Percentiles rank a stretch among this genome's conserved stretches.
These are phyloP conservation scores for Lasiurus borealis DNA, from an alignment of 2,113 vertebrate genomes.

Conservation along the genomic window DNA sequence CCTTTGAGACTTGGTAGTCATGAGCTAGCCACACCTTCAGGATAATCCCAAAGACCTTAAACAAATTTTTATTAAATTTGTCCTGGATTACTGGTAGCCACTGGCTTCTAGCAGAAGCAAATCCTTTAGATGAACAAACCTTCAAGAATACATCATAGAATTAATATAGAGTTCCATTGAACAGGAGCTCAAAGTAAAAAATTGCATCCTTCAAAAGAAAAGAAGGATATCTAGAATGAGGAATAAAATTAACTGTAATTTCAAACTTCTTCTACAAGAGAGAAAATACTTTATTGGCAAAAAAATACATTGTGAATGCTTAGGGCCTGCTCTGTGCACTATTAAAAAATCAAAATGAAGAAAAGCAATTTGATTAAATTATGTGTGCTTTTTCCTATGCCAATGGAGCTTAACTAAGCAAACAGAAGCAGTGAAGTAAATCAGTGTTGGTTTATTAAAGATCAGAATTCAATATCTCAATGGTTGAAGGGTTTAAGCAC, in stretches of 20 bases:
- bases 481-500: slow-evolving; percentile 85
- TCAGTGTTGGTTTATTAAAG: slow-evolving; percentile 91
- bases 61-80: not conserved
- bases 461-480: slow-evolving; percentile 90
- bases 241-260: slow-evolving; percentile 54
- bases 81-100: not conserved
- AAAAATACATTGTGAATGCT: slow-evolving; percentile 77
- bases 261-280: slow-evolving; percentile 70
- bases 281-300: slow-evolving; percentile 69
- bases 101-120: not conserved
- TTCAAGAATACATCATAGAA: not conserved
- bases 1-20: not conserved
- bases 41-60: not conserved
- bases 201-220: not conserved
- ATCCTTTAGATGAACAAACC: not conserved
- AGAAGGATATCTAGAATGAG: not conserved
- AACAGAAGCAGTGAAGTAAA: slow-evolving; percentile 89
- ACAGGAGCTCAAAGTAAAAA: not conserved
- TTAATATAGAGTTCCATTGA: not conserved
- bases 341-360: slow-evolving; percentile 89
- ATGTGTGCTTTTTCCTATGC: slow-evolving; percentile 85
- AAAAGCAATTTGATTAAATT: slow-evolving; percentile 90
- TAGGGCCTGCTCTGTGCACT: slow-evolving; percentile 78
- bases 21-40: not conserved
- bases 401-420: slow-evolving; percentile 88